Evolutionary conservation across 2,888 invertebrate genomes (phyloP).

Genomic region (Philopedon plagiatum): DNA sequence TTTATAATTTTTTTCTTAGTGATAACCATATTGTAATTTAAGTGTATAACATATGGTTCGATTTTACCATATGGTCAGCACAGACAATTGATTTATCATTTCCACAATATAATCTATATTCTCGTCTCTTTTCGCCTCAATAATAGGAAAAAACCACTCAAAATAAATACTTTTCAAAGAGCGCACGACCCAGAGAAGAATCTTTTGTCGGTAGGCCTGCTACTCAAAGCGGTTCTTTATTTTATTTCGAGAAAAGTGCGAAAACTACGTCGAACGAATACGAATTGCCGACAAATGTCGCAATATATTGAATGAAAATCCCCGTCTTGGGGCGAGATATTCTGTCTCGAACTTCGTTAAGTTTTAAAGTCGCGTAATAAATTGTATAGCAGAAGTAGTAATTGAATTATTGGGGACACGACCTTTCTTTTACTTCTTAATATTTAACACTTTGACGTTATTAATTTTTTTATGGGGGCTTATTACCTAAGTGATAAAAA

Average conservation of each 20-base stretch:
- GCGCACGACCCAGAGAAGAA: conserved; percentile 16
- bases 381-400: conserved; percentile 22
- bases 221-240: conserved; percentile 63
- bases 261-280: conserved; percentile 69
- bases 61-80: conserved; percentile 1
- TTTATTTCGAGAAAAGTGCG: conserved; percentile 67
- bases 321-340: conserved; percentile 51
- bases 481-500: no score
- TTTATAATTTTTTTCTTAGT: no score
- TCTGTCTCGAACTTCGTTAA: conserved; percentile 49
- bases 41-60: neutral
- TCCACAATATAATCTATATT: conserved; percentile 7
- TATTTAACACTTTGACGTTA: neutral
- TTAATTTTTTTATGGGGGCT: neutral
- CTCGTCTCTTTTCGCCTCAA: neutral
- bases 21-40: no score
- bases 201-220: conserved; percentile 39
- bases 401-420: conserved; percentile 31
- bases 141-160: conserved; percentile 11
- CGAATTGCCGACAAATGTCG: conserved; percentile 74
- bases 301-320: conserved; percentile 59
- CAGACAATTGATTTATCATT: conserved; percentile 8
- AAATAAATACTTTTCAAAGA: conserved; percentile 24
- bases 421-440: neutral
- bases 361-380: conserved; percentile 42